Evolutionary conservation across 2,797 vertebrate genomes (phyloP).

Genomic region (Prionace glauca): DNA sequence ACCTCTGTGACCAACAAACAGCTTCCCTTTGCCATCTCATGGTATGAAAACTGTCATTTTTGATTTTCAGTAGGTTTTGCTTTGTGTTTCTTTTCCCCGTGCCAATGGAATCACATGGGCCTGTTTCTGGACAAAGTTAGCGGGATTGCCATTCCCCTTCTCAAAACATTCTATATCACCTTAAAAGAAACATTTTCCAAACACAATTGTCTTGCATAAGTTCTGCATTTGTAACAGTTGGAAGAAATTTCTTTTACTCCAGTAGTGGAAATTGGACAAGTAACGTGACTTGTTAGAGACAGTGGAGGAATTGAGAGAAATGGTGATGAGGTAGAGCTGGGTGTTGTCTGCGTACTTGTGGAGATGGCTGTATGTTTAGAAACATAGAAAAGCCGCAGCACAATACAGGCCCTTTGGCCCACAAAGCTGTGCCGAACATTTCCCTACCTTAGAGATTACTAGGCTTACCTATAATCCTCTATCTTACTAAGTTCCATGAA

Average conservation of each 20-base stretch:
- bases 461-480: no score
- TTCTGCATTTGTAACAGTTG: background rate
- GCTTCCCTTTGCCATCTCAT: background rate
- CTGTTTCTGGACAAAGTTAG: background rate
- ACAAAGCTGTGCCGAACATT: no score
- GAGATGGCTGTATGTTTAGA: background rate
- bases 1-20: background rate
- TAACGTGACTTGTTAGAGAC: background rate
- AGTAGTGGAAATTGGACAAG: background rate
- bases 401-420: no score
- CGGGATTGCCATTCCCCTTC: background rate
- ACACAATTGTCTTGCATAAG: background rate
- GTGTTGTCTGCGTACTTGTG: background rate
- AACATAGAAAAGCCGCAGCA: no score
- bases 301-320: no score
- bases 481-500: no score
- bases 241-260: background rate
- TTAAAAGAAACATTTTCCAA: background rate
- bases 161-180: background rate
- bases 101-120: background rate
- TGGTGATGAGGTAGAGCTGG: background rate
- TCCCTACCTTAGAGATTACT: no score
- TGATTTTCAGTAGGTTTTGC: background rate
- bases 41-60: no score
- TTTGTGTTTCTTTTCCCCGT: background rate